phyloP scores from a whole-genome alignment of 2,113 vertebrate genomes.

The Candoia aspera region DNA sequence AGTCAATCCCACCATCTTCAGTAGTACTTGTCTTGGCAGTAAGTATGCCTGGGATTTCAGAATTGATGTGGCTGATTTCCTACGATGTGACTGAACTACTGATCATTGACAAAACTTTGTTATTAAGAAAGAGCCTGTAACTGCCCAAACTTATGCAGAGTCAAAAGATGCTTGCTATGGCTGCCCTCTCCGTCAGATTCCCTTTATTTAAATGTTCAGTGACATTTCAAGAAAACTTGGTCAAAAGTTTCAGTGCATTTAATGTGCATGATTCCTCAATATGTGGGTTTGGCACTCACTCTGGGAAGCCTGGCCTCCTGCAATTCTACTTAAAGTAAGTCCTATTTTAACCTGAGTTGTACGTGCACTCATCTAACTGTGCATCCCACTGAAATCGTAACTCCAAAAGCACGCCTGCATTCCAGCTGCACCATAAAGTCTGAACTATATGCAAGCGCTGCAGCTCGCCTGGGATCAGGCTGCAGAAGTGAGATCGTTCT shows the following conservation, averaged over 20 bases:
- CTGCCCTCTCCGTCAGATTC: background rate
- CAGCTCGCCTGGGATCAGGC: background rate
- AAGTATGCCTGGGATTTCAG: background rate
- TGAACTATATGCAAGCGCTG: background rate
- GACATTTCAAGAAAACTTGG: background rate
- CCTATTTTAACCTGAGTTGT: background rate
- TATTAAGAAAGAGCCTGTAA: background rate
- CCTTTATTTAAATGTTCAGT: background rate
- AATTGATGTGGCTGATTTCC: background rate
- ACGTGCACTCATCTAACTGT: background rate
- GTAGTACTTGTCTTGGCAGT: background rate
- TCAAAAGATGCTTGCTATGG: background rate
- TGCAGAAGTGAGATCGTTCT: background rate
- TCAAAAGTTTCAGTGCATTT: background rate
- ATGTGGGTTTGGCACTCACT: too few species aligned
- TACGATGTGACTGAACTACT: background rate
- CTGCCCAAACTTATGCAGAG: background rate
- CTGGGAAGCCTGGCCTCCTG: background rate
- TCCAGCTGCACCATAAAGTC: background rate
- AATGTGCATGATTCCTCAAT: too few species aligned
- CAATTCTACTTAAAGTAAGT: background rate
- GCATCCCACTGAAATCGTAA: background rate
- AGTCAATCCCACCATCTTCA: background rate
- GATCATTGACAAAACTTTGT: background rate
- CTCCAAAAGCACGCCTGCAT: background rate